Evolutionary conservation across 2,113 vertebrate species (phyloP).

Genomic region (Panthera tigris): DNA sequence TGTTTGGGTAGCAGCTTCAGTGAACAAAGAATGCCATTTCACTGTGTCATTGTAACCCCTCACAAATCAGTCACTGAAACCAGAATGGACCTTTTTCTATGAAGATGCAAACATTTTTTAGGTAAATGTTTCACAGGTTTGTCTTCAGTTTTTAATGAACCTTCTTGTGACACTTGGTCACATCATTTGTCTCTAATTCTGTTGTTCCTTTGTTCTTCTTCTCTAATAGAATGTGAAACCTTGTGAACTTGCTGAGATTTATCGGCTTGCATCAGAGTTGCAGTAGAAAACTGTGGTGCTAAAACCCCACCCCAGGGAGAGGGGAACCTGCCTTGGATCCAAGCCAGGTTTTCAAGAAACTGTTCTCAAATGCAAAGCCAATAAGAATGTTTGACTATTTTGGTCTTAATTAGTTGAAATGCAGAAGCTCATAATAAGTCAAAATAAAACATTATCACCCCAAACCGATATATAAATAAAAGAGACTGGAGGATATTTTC

Average conservation of each 20-base stretch:
- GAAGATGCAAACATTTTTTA: constrained; percentile 49
- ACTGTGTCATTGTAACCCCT: not conserved
- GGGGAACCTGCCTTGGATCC: not conserved
- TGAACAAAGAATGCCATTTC: constrained; percentile 34
- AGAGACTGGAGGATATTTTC: not conserved
- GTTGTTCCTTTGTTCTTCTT: constrained; percentile 57
- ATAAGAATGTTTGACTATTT: not conserved
- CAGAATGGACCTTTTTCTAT: not conserved
- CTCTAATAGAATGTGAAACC: constrained; percentile 53
- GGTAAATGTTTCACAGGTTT: not conserved
- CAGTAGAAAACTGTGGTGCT: not conserved
- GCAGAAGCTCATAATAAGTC: constrained; percentile 26
- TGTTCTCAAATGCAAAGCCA: constrained; percentile 13
- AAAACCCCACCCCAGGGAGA: constrained; percentile 6
- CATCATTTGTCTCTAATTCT: constrained; percentile 67
- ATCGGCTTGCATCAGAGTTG: not conserved
- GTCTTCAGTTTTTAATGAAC: constrained; percentile 56
- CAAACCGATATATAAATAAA: not conserved
- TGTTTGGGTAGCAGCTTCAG: not conserved
- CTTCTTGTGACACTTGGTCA: not conserved
- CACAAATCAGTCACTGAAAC: not conserved
- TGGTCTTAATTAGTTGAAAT: constrained; percentile 16
- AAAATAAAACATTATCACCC: not conserved
- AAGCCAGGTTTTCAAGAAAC: constrained; percentile 46
- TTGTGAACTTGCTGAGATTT: constrained; percentile 63